Conservation (phyloP, 2,888 invertebrate species). For the Dusona sp. region DNA sequence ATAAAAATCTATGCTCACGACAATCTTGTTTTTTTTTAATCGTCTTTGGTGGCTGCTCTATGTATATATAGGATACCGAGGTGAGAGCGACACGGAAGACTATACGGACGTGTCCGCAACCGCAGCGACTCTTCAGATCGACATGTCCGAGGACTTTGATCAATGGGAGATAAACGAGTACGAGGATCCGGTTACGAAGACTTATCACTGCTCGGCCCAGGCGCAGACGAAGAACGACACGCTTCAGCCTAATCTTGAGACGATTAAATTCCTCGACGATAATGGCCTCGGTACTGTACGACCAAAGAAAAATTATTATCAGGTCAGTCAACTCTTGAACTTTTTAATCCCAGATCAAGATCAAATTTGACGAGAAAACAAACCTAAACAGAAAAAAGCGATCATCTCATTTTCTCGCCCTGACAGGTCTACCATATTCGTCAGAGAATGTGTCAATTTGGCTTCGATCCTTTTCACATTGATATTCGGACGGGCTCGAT, state of each 20-base stretch:
- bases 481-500: slow-evolving; percentile 69
- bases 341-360: slow-evolving; percentile 1
- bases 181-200: slow-evolving; percentile 71
- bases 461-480: slow-evolving; percentile 72
- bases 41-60: slow-evolving; percentile 57
- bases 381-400: neutral
- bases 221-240: slow-evolving; percentile 66
- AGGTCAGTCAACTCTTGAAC: slow-evolving; percentile 62
- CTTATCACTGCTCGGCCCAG: slow-evolving; percentile 72
- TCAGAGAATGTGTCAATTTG: slow-evolving; percentile 73
- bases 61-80: slow-evolving; percentile 62
- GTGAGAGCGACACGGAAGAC: slow-evolving; percentile 73
- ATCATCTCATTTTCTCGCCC: neutral
- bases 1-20: slow-evolving; percentile 68
- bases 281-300: slow-evolving; percentile 69
- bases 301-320: slow-evolving; percentile 69
- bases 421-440: slow-evolving; percentile 71
- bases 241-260: slow-evolving; percentile 67
- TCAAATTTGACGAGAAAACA: neutral
- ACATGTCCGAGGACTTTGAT: slow-evolving; percentile 74
- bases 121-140: slow-evolving; percentile 68
- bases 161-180: slow-evolving; percentile 72
- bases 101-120: slow-evolving; percentile 72
- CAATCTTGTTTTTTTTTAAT: slow-evolving; percentile 53
- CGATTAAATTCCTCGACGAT: slow-evolving; percentile 69